Evolutionary conservation across 2,797 vertebrate genomes (phyloP).

Genomic region (Ctenopoma kingsleyae): DNA sequence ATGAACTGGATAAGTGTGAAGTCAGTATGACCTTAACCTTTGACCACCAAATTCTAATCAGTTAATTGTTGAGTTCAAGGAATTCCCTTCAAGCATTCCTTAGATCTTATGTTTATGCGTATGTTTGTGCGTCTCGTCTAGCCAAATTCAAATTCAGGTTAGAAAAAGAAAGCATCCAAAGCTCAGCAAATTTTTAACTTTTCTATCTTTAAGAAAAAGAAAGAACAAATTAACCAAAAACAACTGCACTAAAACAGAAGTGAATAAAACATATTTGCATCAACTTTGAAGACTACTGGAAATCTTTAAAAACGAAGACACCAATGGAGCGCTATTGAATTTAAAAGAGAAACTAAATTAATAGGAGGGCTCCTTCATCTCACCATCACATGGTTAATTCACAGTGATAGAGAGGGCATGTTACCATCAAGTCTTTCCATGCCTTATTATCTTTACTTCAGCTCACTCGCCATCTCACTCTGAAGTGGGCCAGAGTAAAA

Average conservation of each 20-base stretch:
- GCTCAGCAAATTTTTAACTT: not conserved
- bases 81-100: too few relatives aligned
- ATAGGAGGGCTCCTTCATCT: conserved; percentile 30
- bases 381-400: conserved; percentile 20
- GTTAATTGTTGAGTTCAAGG: too few relatives aligned
- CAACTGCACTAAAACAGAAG: conserved; percentile 1
- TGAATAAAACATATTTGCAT: conserved; percentile 1
- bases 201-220: not conserved
- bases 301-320: not conserved
- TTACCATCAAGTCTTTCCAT: conserved; percentile 10
- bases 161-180: not conserved
- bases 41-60: too few relatives aligned
- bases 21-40: too few relatives aligned
- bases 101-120: too few relatives aligned
- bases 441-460: conserved; percentile 14
- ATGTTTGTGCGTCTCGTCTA: too few relatives aligned
- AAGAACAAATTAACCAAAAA: conserved; percentile 17
- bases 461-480: not conserved
- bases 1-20: too few relatives aligned
- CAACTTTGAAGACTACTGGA: not conserved
- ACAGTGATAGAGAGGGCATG: conserved; percentile 22
- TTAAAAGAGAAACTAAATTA: conserved; percentile 21
- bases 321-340: conserved; percentile 4
- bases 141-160: not conserved
- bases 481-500: conserved; percentile 5